Evolutionary conservation across 2,113 vertebrate species (phyloP).

Genomic region (Cathartes aura): DNA sequence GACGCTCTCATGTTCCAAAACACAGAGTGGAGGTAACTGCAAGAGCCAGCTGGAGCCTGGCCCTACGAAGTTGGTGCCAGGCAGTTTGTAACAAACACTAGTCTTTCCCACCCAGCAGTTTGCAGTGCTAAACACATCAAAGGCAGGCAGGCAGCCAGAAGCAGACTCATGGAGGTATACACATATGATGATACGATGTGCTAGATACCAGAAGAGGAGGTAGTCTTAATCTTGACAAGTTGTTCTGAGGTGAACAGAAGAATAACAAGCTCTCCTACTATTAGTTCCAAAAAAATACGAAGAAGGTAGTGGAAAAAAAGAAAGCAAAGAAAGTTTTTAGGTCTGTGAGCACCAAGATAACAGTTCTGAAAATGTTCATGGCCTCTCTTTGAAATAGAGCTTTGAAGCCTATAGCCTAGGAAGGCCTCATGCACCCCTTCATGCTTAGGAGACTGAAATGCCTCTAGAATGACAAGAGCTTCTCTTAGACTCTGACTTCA

Average conservation of each 20-base stretch:
- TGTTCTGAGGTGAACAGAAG: not conserved
- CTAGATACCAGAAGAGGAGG: not conserved
- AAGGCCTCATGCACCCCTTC: not conserved
- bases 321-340: not conserved
- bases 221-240: not conserved
- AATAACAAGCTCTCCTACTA: not conserved
- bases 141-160: not conserved
- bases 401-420: not conserved
- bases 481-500: not conserved
- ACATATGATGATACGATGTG: not conserved
- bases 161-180: not conserved
- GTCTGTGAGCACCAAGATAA: not conserved
- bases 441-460: not conserved
- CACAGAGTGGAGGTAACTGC: not conserved
- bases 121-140: not conserved
- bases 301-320: not conserved
- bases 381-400: not conserved
- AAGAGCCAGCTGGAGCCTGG: conserved; percentile 24
- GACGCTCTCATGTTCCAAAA: not conserved
- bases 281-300: not conserved
- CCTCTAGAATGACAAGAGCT: not conserved
- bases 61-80: not conserved
- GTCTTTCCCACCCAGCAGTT: not conserved
- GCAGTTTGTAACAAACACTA: not conserved
- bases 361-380: not conserved